phyloP scores from a whole-genome alignment of 2,113 vertebrate genomes.

The Chloropsis cyanopogon region DNA sequence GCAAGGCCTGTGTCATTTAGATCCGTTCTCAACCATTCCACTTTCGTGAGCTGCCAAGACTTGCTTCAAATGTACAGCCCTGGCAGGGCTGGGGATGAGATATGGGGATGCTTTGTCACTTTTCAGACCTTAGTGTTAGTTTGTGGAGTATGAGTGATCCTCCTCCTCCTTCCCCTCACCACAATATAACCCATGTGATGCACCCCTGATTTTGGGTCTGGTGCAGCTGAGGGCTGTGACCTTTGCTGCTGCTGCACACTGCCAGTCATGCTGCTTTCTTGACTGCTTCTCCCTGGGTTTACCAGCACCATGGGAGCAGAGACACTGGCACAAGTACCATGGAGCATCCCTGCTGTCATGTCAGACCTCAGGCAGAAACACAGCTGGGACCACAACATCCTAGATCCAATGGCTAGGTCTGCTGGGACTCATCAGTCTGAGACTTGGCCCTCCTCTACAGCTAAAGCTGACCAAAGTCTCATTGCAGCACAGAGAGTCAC shows the following conservation, averaged over 20 bases:
- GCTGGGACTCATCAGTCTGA: not conserved
- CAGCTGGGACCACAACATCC: accelerated
- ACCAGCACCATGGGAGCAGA: not conserved
- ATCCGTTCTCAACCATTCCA: not conserved
- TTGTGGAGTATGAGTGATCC: not conserved
- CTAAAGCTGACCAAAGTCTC: not conserved
- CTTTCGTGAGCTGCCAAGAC: not conserved
- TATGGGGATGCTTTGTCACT: not conserved
- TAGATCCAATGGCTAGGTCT: not conserved
- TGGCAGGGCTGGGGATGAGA: not conserved
- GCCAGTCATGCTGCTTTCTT: not conserved
- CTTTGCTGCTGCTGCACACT: not conserved
- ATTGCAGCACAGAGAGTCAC: not conserved
- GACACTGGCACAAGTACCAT: not conserved
- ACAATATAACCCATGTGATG: not conserved
- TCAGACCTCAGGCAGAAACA: not conserved
- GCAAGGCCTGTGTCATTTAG: not conserved
- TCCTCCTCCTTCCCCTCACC: not conserved
- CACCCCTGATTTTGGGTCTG: not conserved
- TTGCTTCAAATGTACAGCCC: accelerated
- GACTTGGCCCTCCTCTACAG: not conserved
- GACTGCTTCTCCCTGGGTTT: not conserved
- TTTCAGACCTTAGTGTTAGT: not conserved
- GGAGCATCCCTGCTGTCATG: not conserved
- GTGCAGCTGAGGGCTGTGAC: not conserved